Evolutionary conservation across 2,113 vertebrate genomes (phyloP).

Genomic region (Galeopterus variegatus): DNA sequence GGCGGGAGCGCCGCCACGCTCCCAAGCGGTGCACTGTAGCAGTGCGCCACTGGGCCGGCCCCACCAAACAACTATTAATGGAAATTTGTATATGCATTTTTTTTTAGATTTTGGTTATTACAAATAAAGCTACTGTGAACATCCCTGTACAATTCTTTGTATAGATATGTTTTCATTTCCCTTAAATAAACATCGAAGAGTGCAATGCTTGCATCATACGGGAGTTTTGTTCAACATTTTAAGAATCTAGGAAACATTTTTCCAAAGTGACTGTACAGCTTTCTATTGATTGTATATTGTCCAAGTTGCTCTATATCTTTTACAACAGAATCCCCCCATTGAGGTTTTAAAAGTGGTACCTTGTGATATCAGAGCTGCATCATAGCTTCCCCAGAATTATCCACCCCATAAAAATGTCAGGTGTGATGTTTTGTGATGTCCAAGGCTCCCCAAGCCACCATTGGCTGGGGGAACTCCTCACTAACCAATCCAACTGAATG

Average conservation of each 20-base stretch:
- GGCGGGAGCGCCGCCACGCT: too few relatives aligned
- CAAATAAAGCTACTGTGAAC: background rate
- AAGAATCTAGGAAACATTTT: background rate
- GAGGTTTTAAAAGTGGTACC: background rate
- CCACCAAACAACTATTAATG: background rate
- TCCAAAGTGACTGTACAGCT: background rate
- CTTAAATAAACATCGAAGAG: background rate
- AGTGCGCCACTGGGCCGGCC: too few relatives aligned
- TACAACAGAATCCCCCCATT: background rate
- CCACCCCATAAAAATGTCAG: background rate
- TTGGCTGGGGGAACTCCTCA: background rate
- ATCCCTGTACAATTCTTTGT: background rate
- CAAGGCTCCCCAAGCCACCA: background rate
- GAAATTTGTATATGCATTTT: background rate
- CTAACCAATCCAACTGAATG: background rate
- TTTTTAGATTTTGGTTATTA: background rate
- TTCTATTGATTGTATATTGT: background rate
- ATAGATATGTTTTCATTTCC: background rate
- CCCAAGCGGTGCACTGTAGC: too few relatives aligned
- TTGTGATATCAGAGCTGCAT: background rate
- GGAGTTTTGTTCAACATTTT: background rate
- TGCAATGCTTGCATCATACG: background rate
- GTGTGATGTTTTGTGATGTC: background rate
- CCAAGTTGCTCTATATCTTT: background rate
- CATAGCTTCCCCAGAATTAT: background rate